phyloP scores from a whole-genome alignment of 1,140 invertebrate genomes.

The Eueides isabella region DNA sequence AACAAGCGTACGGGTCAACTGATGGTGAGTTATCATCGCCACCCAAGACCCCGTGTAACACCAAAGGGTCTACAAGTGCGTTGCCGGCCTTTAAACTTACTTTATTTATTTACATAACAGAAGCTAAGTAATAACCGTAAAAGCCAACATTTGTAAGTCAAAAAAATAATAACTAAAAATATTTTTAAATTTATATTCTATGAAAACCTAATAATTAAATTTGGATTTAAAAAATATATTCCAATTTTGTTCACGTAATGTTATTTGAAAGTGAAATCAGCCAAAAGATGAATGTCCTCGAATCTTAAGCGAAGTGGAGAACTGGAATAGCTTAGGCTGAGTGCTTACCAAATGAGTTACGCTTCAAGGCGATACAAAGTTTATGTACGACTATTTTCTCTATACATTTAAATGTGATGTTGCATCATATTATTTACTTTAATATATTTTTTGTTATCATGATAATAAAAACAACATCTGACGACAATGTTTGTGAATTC shows the following conservation, averaged over 20 bases:
- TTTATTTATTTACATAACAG: too few species aligned
- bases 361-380: background rate
- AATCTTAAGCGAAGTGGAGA: slow-evolving; percentile 22
- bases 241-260: background rate
- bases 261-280: slow-evolving; percentile 29
- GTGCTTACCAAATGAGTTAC: background rate
- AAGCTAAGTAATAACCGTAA: background rate
- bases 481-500: too few species aligned
- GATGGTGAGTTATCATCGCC: too few species aligned
- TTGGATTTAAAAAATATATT: background rate
- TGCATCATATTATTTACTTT: too few species aligned
- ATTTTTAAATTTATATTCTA: background rate
- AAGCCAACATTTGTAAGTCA: background rate
- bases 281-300: slow-evolving; percentile 24
- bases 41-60: too few species aligned
- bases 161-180: too few species aligned
- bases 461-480: too few species aligned
- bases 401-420: background rate
- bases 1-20: too few species aligned
- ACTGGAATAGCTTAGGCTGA: background rate
- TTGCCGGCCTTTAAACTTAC: too few species aligned
- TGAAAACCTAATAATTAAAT: background rate
- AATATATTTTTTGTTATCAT: too few species aligned
- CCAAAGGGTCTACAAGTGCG: too few species aligned
- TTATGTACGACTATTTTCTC: background rate